A percentile compares a stretch with the other conserved stretches of the same genome.
phyloP scores from a whole-genome alignment of 92 coral and sea anemone species.

The Porites rus region DNA sequence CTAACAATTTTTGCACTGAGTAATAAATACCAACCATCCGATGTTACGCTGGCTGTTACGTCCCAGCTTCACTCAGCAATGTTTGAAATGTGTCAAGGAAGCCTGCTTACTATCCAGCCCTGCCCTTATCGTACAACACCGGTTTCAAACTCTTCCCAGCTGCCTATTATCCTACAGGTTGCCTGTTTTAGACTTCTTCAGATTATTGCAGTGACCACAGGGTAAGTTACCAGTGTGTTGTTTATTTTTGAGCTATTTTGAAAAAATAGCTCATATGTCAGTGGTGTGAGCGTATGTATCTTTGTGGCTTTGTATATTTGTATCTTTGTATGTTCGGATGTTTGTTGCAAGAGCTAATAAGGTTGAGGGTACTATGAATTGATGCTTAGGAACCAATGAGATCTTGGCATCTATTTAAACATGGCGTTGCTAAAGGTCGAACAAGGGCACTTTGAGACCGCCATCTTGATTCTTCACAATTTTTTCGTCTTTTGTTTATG shows the following conservation, averaged over 20 bases:
- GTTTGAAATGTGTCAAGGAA: slow-evolving; percentile 78
- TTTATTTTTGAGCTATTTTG: neutral
- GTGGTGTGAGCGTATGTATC: no score
- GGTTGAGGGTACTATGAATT: no score
- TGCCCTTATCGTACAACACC: slow-evolving; percentile 72
- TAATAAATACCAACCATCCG: slow-evolving; percentile 83
- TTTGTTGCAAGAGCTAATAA: no score
- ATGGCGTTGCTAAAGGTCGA: no score
- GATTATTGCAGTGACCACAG: slow-evolving; percentile 81
- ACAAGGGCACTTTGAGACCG: no score
- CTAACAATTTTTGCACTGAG: slow-evolving; percentile 83
- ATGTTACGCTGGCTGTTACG: slow-evolving; percentile 77
- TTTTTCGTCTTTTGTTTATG: no score
- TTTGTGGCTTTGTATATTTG: no score
- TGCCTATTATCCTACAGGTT: slow-evolving; percentile 78
- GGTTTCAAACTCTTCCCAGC: slow-evolving; percentile 66
- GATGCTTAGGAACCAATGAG: no score
- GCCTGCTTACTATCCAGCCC: slow-evolving; percentile 82
- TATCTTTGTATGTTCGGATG: no score
- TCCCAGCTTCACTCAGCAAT: slow-evolving; percentile 73
- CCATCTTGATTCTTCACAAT: no score
- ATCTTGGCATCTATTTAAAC: no score
- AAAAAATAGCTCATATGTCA: no score
- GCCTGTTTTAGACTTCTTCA: slow-evolving; percentile 85
- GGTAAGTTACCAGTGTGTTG: slow-evolving; percentile 47